Percentiles rank a stretch among this genome's conserved stretches.
phyloP scores from a whole-genome alignment of 1,140 invertebrate species.

The Psix sp. region DNA sequence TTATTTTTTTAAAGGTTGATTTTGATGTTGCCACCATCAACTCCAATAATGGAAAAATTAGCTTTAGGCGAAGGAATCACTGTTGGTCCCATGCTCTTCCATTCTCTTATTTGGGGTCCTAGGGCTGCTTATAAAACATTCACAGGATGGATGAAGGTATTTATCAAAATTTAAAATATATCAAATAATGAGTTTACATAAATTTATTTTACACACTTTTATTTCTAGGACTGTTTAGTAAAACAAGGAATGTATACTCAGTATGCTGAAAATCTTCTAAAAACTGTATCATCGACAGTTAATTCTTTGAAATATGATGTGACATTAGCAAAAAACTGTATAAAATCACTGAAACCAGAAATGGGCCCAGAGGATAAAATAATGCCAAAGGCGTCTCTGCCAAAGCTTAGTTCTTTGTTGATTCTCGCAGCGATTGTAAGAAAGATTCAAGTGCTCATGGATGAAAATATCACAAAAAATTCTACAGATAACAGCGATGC shows the following conservation, averaged over 20 bases:
- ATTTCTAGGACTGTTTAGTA: conserved; percentile 86
- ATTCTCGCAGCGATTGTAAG: conserved; percentile 83
- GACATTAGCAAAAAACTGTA: conserved; percentile 83
- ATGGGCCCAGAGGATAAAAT: conserved; percentile 70
- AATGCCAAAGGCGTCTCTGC: conserved; percentile 78
- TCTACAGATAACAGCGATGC: conserved; percentile 66
- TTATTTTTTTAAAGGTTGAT: conserved; percentile 79
- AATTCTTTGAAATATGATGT: conserved; percentile 84
- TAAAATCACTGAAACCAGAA: conserved; percentile 80
- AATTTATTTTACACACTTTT: conserved; percentile 75
- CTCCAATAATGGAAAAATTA: conserved; percentile 89
- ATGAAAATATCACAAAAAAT: conserved; percentile 73
- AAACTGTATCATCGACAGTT: conserved; percentile 82
- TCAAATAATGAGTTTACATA: too few species aligned
- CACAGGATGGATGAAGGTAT: conserved; percentile 82
- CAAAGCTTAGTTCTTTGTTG: conserved; percentile 82
- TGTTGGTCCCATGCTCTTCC: conserved; percentile 80
- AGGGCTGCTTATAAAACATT: conserved; percentile 82
- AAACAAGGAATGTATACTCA: conserved; percentile 92
- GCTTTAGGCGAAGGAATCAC: conserved; percentile 80
- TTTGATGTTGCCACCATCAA: conserved; percentile 90
- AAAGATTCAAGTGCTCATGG: conserved; percentile 83
- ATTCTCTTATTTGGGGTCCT: conserved; percentile 86
- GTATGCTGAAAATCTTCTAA: conserved; percentile 86
- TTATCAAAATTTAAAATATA: too few species aligned